phyloP scores from a whole-genome alignment of 2,888 invertebrate genomes.

The Dichetophora obliterata region DNA sequence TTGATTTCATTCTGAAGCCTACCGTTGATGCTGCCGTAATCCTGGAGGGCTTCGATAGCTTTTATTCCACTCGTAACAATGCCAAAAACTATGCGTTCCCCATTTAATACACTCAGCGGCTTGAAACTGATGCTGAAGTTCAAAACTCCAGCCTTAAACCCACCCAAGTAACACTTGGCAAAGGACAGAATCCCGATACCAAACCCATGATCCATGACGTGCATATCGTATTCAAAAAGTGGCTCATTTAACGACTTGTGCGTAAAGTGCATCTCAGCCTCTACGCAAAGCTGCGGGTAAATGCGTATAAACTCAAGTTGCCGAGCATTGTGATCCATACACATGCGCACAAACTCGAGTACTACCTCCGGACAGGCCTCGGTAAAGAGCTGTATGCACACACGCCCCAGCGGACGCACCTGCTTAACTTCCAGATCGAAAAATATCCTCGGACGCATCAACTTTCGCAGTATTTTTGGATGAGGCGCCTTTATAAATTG shows the following conservation, averaged over 20 bases:
- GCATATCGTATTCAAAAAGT: slow-evolving; percentile 57
- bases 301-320: slow-evolving; percentile 51
- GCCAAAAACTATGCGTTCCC: slow-evolving; percentile 65
- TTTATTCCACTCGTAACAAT: slow-evolving; percentile 61
- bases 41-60: slow-evolving; percentile 58
- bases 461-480: slow-evolving; percentile 19
- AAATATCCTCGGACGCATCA: slow-evolving; percentile 56
- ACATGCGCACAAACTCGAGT: slow-evolving; percentile 54
- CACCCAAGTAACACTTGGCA: slow-evolving; percentile 63
- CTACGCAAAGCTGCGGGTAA: slow-evolving; percentile 57
- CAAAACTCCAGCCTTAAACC: slow-evolving; percentile 54
- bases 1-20: slow-evolving; percentile 55
- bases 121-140: slow-evolving; percentile 65
- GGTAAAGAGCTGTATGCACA: slow-evolving; percentile 56
- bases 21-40: slow-evolving; percentile 56
- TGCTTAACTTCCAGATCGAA: slow-evolving; percentile 54
- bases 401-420: slow-evolving; percentile 52
- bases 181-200: slow-evolving; percentile 61
- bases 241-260: slow-evolving; percentile 5
- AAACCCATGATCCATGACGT: slow-evolving; percentile 61
- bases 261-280: slow-evolving; percentile 47
- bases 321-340: slow-evolving; percentile 36
- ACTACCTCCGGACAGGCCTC: slow-evolving; percentile 60
- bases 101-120: slow-evolving; percentile 63
- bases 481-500: too few relatives aligned